A percentile compares a stretch with the other conserved stretches of the same genome.
Conservation (phyloP, 2,888 invertebrate genomes). For the Watsonalla cultraria region DNA sequence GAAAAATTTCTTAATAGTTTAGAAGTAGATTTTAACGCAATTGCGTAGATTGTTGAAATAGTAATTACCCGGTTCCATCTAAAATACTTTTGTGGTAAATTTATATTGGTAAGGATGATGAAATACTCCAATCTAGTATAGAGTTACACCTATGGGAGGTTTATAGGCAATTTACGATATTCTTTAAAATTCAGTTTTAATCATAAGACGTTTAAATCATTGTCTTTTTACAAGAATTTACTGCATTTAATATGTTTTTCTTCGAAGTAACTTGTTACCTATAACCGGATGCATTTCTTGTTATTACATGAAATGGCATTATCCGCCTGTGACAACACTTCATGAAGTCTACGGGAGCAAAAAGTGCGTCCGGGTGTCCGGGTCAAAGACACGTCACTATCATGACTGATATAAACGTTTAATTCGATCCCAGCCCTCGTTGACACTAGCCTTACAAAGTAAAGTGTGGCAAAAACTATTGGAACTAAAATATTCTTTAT, state of each 20-base stretch:
- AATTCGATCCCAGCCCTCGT: background rate
- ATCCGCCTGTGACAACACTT: constrained; percentile 10
- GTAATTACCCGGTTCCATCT: background rate
- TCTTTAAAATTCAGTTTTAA: too few relatives aligned
- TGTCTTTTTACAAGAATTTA: too few relatives aligned
- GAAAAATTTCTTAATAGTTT: background rate
- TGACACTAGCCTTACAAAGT: background rate
- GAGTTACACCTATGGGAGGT: too few relatives aligned
- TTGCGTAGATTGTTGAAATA: background rate
- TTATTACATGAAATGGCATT: constrained; percentile 5
- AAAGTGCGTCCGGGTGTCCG: constrained; percentile 20
- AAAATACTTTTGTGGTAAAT: background rate
- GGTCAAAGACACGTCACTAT: constrained; percentile 10
- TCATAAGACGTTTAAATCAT: too few relatives aligned
- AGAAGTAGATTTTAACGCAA: background rate
- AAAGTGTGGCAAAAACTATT: too few relatives aligned
- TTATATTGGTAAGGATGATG: background rate
- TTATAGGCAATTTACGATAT: too few relatives aligned
- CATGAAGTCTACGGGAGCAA: constrained; percentile 15
- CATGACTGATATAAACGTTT: background rate
- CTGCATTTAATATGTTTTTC: constrained; percentile 11
- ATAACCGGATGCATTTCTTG: background rate
- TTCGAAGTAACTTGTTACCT: constrained; percentile 15
- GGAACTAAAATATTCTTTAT: too few relatives aligned
- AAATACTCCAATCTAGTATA: background rate